Conservation (phyloP, 2,797 vertebrate genomes). For the Tolypeutes matacus region DNA sequence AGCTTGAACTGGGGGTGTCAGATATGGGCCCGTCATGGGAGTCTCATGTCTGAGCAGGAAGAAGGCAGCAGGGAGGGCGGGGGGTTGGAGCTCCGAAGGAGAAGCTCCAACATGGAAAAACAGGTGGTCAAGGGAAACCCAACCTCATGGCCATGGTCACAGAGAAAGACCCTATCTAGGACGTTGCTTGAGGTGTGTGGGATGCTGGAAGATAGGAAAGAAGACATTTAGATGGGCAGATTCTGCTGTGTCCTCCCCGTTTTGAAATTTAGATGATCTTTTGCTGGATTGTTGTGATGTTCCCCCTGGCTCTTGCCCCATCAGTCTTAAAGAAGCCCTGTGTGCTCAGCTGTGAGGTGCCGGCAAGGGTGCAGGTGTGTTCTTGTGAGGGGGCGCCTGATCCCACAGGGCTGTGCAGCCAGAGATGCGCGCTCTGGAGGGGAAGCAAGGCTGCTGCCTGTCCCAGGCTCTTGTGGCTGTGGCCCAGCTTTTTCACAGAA, state of each 20-base stretch:
- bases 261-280: slow-evolving; percentile 59
- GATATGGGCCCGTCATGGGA: accelerated
- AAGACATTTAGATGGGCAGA: neutral
- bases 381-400: slow-evolving; percentile 60
- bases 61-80: neutral
- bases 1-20: neutral
- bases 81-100: accelerated
- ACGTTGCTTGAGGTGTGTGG: neutral
- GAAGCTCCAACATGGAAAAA: accelerated
- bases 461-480: slow-evolving; percentile 93
- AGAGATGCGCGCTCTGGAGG: slow-evolving; percentile 81
- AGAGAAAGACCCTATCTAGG: neutral
- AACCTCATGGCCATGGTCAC: neutral
- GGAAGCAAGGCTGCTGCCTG: slow-evolving; percentile 84
- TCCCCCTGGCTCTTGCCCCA: slow-evolving; percentile 81
- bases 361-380: slow-evolving; percentile 12
- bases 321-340: slow-evolving; percentile 73
- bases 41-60: neutral
- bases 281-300: slow-evolving; percentile 26
- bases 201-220: neutral
- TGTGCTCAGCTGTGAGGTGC: neutral
- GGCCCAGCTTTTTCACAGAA: slow-evolving; percentile 95
- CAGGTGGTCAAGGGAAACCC: too few relatives aligned
- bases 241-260: slow-evolving; percentile 65
- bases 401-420: slow-evolving; percentile 83